Evolutionary conservation across 2,113 vertebrate genomes (phyloP).

Genomic region (Pelodiscus sinensis): DNA sequence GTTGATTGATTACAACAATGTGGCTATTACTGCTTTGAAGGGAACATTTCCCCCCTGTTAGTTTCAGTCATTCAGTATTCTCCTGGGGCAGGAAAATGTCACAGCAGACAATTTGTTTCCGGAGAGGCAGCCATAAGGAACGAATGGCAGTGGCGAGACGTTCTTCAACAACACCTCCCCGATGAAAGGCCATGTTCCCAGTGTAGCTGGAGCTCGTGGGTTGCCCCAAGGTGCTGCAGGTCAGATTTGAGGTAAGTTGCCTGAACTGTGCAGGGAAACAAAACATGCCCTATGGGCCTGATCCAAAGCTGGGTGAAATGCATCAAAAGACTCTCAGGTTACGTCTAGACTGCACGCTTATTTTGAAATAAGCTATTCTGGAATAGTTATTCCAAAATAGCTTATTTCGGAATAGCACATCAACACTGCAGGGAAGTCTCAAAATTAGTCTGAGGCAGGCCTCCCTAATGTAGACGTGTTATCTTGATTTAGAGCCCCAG

Average conservation of each 20-base stretch:
- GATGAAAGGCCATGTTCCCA: not conserved
- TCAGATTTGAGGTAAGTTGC: too few relatives aligned
- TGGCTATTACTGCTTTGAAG: not conserved
- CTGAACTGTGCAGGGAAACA: not conserved
- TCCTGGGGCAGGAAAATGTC: constrained; percentile 14
- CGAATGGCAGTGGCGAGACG: not conserved
- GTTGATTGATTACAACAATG: not conserved
- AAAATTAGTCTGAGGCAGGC: too few relatives aligned
- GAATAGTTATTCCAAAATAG: too few relatives aligned
- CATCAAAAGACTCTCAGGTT: accelerated
- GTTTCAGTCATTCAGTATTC: constrained; percentile 20
- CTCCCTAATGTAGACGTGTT: too few relatives aligned
- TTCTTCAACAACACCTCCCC: too few relatives aligned
- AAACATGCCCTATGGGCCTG: not conserved
- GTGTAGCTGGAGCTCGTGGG: not conserved
- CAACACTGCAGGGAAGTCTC: too few relatives aligned
- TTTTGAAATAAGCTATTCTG: too few relatives aligned
- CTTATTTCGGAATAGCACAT: too few relatives aligned
- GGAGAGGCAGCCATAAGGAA: accelerated
- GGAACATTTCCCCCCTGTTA: not conserved
- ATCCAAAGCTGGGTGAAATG: not conserved
- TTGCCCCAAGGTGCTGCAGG: not conserved
- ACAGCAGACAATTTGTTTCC: constrained; percentile 10
- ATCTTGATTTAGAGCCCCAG: too few relatives aligned
- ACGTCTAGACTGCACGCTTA: too few relatives aligned